These are phyloP conservation scores for Hesperophylax magnus DNA, from an alignment of 1,140 invertebrate species.

Conservation along the genomic window DNA sequence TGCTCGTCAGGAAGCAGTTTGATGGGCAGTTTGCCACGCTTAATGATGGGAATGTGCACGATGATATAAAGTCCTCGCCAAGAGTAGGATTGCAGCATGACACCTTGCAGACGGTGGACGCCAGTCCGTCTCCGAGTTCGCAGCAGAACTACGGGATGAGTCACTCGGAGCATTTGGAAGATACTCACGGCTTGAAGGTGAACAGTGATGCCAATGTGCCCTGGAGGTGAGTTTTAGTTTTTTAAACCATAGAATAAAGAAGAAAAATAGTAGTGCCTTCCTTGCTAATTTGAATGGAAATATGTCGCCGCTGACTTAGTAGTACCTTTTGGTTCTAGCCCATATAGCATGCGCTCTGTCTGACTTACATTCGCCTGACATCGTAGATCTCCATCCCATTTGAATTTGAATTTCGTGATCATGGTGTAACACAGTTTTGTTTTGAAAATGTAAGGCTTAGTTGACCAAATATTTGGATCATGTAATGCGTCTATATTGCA, in stretches of 20 bases:
- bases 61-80: background rate
- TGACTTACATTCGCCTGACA: too few species aligned
- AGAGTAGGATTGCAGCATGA: slow-evolving; percentile 7
- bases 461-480: too few species aligned
- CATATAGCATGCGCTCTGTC: too few species aligned
- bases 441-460: too few species aligned
- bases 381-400: too few species aligned
- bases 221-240: slow-evolving; percentile 20
- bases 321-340: too few species aligned
- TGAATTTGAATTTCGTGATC: too few species aligned
- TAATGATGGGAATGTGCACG: background rate
- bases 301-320: too few species aligned
- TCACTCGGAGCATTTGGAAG: slow-evolving; percentile 20
- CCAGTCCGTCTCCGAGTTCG: slow-evolving; percentile 3
- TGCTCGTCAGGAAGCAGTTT: slow-evolving; percentile 52
- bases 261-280: background rate
- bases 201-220: slow-evolving; percentile 42
- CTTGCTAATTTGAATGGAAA: too few species aligned
- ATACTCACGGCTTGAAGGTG: slow-evolving; percentile 4
- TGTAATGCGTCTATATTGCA: too few species aligned
- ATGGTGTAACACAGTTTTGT: too few species aligned
- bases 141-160: slow-evolving; percentile 27
- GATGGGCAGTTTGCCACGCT: slow-evolving; percentile 35
- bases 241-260: too few species aligned
- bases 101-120: background rate